Percentiles rank a stretch among this genome's conserved stretches.
These are phyloP conservation scores for Megamerina dolium DNA, from an alignment of 2,888 invertebrate species.

Conservation along the genomic window DNA sequence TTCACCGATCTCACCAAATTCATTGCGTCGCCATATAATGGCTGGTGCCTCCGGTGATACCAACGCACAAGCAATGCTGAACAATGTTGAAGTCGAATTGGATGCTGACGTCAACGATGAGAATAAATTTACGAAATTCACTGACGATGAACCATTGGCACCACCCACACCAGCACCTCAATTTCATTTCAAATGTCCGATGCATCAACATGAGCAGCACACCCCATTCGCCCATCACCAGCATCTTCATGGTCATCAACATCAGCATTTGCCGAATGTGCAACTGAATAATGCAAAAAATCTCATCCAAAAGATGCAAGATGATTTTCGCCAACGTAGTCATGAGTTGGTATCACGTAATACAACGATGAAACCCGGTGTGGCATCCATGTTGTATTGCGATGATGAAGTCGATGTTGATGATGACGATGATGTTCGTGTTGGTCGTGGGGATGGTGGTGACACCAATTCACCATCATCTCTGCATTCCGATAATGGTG, in stretches of 20 bases:
- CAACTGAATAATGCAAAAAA: conserved; percentile 45
- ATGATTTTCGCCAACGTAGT: conserved; percentile 36
- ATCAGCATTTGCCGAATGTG: conserved; percentile 34
- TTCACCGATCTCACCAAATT: conserved; percentile 35
- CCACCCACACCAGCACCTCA: conserved; percentile 10
- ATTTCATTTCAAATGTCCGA: too few species aligned
- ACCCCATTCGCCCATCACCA: too few species aligned
- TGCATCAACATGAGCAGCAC: too few species aligned
- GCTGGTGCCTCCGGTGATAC: not conserved
- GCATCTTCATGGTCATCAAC: conserved; percentile 6
- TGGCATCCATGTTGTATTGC: conserved; percentile 6
- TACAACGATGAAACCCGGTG: not conserved
- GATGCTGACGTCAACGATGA: conserved; percentile 42
- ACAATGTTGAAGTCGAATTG: conserved; percentile 42
- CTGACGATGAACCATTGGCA: conserved; percentile 27
- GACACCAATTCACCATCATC: conserved; percentile 1
- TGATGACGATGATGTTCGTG: conserved; percentile 4
- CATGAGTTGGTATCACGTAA: conserved; percentile 27
- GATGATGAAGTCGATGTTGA: not conserved
- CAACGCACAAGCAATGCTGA: conserved; percentile 26
- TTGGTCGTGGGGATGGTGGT: conserved; percentile 6
- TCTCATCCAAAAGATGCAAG: conserved; percentile 40
- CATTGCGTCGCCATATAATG: conserved; percentile 33
- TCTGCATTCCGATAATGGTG: not conserved
- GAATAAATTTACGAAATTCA: conserved; percentile 43